Base-by-base conservation (phyloP, 2,113 vertebrate genomes). In the Neomonachus schauinslandi region DNA sequence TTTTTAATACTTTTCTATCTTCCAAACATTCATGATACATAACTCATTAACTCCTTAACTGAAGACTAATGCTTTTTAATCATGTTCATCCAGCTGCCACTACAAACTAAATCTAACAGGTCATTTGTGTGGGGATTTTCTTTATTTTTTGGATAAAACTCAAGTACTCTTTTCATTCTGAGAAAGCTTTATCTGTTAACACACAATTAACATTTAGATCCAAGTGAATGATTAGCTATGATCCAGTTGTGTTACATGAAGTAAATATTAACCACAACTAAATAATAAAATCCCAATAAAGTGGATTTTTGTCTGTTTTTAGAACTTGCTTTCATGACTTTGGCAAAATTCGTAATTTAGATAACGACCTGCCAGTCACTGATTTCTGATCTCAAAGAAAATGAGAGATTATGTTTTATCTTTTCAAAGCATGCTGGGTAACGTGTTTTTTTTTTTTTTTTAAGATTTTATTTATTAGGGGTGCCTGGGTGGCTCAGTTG, bases 371-470 rank as follows among this genome's bases (percentile, higher is more conserved):
- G 24, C 12, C 80, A 51, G n/a, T 74, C 57, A 53, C 5, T 80
- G 39, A 24, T 94, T 88, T 91, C 42, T 83, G 88, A 80, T 97
- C 24, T 86, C 82, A 94, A 94, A 71, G 11, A 77, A 92, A 90
- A 85, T 53, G 36, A 90, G 5, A 59, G 13, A 93, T 67, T 74
- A 74, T 74, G 6, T 94, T 97, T 91, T 77, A 61, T 61, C 59
- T 89, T 87, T 49, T 88, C 46, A 67, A 42, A 91, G 2, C 16
- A 65, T 61, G 21, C 7, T 31, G 16, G 26, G 59, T 69, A 84
- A 49, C 3, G 1, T 63, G 77, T 74, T 93, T 94, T 95, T 96
- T 42, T 42, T 42, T 42, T 42, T 42, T 42, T 42, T 42, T 42
- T n/a, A 42, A 42, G 39, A 42, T 42, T 42, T 42, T 42, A 42